Conservation (phyloP, 2,888 invertebrate species). For the Nasonia oneida region DNA sequence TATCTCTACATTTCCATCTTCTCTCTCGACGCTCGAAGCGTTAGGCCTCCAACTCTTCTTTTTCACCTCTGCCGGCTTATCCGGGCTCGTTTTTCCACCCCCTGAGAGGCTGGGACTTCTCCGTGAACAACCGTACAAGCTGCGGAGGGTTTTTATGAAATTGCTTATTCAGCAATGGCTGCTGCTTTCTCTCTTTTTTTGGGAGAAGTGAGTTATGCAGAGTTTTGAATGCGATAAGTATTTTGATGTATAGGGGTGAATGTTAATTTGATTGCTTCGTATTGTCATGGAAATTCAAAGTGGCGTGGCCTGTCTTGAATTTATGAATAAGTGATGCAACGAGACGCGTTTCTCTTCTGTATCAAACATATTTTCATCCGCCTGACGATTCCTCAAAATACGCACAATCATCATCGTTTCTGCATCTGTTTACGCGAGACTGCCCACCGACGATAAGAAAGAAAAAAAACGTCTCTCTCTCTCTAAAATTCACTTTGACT, state of each 20-base stretch:
- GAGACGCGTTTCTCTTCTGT: not conserved
- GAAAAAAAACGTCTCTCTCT: not conserved
- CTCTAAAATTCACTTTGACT: conserved; percentile 9
- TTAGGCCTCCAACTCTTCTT: not conserved
- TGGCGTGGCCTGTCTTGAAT: not conserved
- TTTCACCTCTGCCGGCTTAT: conserved; percentile 14
- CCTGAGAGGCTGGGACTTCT: not conserved
- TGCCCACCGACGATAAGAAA: not conserved
- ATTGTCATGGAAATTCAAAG: not conserved
- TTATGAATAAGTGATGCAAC: not conserved
- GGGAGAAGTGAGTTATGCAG: not conserved
- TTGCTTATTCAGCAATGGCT: not conserved
- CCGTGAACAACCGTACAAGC: not conserved
- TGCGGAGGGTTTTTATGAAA: not conserved
- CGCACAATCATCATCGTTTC: not conserved
- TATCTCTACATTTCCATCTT: conserved; percentile 21
- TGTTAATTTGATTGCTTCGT: not conserved
- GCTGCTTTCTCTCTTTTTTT: not conserved
- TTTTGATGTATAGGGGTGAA: not conserved
- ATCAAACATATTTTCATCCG: not conserved
- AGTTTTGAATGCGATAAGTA: not conserved
- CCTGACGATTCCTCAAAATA: not conserved
- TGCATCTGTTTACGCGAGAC: conserved; percentile 12
- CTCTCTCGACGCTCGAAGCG: not conserved
- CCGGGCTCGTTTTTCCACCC: not conserved